Evolutionary conservation across 2,888 invertebrate species (phyloP), one percentile per base, ranked within the genome.

Genomic region (Drosophila villosipedis): DNA sequence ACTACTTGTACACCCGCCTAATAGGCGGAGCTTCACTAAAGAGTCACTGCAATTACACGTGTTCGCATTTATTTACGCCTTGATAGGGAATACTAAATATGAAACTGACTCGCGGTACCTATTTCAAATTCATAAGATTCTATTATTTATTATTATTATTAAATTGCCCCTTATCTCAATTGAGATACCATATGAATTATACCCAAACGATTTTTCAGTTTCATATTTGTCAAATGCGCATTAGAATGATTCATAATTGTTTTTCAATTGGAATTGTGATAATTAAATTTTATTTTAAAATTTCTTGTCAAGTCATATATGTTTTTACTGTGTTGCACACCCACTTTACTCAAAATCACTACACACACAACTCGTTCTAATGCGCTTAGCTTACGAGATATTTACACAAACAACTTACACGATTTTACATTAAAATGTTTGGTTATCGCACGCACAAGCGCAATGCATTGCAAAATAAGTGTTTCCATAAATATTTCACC

Each of bases 401-500:
- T 31, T 16, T 31, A 76, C 41, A 67, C 73, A 74, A 47, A 62
- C 28, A 61, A 63, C 68, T 68, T 72, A 63, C 70, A 76, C 67
- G 22, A 53, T 66, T 66, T 68, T 65, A 50, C 12, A 87, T 83
- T 84, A 75, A 88, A 84, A 87, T 71, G 70, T 80, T 67, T 76
- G 80, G 63, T 74, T 91, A 84, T 73, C 59, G 89, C 85, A 91
- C 83, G 52, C 82, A 84, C 84, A 90, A 81, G 78, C 93, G 91
- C 92, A 90, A 72, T 91, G 93, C 93, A 93, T 93, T 91, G 91
- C 89, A 85, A 73, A 68, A 53, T 50, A 78, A 76, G 83, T 86
- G 69, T 63, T 69, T 37, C 41, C 33, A 50, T 28, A 37, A 35
- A 12, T 37, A 33, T 60, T 14, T 37, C 50, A 16, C 19, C 10